These are phyloP conservation scores for Grallaria varia DNA, from an alignment of 2,113 vertebrate genomes.

Conservation along the genomic window DNA sequence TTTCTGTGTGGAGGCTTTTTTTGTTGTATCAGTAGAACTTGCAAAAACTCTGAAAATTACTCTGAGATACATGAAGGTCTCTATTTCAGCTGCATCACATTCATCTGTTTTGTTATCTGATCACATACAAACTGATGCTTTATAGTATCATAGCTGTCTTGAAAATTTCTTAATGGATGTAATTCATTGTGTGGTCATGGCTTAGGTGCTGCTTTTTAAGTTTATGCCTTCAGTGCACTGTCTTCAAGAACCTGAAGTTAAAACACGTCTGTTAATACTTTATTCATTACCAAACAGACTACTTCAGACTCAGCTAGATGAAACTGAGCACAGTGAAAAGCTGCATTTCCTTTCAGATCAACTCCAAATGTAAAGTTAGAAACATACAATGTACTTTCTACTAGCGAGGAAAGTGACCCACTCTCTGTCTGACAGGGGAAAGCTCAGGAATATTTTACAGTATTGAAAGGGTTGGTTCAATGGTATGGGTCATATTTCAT, in stretches of 20 bases:
- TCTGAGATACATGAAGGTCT: constrained; percentile 64
- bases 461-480: not conserved
- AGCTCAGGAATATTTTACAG: not conserved
- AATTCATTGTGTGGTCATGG: constrained; percentile 67
- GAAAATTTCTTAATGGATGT: constrained; percentile 74
- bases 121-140: constrained; percentile 68
- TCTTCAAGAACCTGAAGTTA: constrained; percentile 60
- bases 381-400: not conserved
- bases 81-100: constrained; percentile 59
- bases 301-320: not conserved
- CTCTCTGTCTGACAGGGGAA: not conserved
- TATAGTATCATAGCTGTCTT: constrained; percentile 57
- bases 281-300: not conserved
- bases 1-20: not conserved
- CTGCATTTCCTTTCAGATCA: not conserved
- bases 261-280: not conserved
- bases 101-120: constrained; percentile 62
- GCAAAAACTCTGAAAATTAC: constrained; percentile 63
- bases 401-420: not conserved
- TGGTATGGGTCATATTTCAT: not conserved
- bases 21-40: not conserved
- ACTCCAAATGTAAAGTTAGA: not conserved
- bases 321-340: not conserved
- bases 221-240: constrained; percentile 33
- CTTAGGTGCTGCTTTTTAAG: constrained; percentile 9